Conservation (phyloP, 2,797 vertebrate genomes). For the Crypturellus tataupa region DNA sequence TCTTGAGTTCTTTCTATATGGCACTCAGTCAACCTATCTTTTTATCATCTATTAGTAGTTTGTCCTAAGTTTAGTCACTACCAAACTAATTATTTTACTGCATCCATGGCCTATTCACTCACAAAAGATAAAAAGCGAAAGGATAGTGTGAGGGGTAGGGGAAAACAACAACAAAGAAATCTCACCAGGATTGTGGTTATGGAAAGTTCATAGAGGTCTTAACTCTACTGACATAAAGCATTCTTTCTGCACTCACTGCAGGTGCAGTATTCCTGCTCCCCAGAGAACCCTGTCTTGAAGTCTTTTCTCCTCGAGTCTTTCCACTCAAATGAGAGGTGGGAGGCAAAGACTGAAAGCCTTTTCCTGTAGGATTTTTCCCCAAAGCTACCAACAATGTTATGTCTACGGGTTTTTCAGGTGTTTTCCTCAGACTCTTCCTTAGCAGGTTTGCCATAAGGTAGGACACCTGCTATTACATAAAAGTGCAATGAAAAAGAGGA, state of each 20-base stretch:
- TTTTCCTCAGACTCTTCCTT: conserved; percentile 29
- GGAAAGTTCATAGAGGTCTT: conserved; percentile 4
- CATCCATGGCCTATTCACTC: background rate
- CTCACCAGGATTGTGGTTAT: background rate
- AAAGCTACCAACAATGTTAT: conserved; percentile 7
- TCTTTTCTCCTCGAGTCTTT: conserved; percentile 53
- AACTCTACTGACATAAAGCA: conserved; percentile 67
- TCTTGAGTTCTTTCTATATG: background rate
- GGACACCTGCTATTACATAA: conserved; percentile 22
- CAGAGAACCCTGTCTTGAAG: conserved; percentile 36
- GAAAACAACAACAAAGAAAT: background rate
- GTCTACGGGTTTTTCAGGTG: conserved; percentile 40
- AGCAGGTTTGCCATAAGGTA: background rate
- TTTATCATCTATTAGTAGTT: background rate
- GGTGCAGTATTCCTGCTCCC: conserved; percentile 58
- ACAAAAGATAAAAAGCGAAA: background rate
- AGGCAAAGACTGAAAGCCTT: conserved; percentile 32
- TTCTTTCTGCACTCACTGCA: conserved; percentile 64
- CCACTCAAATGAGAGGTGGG: conserved; percentile 25
- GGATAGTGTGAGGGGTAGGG: background rate
- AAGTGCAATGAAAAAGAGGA: conserved; percentile 25
- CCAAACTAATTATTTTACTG: background rate
- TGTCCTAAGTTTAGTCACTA: background rate
- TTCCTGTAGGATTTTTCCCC: conserved; percentile 15
- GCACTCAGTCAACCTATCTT: background rate